Conservation (phyloP, 1,140 invertebrate genomes). For the Helicoverpa zea region DNA sequence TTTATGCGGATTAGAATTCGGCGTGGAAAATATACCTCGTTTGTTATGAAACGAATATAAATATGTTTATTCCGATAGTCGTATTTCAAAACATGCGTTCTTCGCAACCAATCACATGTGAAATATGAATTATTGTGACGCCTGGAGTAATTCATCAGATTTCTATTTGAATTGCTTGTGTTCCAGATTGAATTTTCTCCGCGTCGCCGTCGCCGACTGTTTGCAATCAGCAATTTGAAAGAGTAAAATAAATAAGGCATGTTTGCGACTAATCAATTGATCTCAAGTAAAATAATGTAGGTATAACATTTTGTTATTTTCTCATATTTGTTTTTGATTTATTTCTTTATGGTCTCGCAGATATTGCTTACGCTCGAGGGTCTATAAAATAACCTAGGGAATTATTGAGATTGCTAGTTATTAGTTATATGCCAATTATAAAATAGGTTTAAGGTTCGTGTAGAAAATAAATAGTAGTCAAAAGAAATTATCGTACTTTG, state of each 20-base stretch:
- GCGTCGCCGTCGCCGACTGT: not conserved
- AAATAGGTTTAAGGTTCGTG: not conserved
- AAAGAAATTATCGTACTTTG: no score
- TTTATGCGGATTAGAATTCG: constrained; percentile 59
- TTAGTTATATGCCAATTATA: no score
- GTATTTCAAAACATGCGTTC: constrained; percentile 32
- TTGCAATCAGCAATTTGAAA: constrained; percentile 5
- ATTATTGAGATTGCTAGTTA: no score
- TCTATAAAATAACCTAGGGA: no score
- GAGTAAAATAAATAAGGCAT: constrained; percentile 13
- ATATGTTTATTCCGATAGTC: constrained; percentile 42
- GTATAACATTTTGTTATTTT: not conserved
- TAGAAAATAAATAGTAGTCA: no score
- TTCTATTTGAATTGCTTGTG: constrained; percentile 25
- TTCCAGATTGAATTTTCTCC: constrained; percentile 18
- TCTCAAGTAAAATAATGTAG: not conserved
- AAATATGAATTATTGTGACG: constrained; percentile 30
- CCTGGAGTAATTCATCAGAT: constrained; percentile 29
- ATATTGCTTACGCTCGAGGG: not conserved
- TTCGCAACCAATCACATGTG: constrained; percentile 29
- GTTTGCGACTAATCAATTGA: constrained; percentile 4
- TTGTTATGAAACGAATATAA: constrained; percentile 42
- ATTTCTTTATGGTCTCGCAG: not conserved
- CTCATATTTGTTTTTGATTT: not conserved
- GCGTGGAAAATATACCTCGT: constrained; percentile 39